Percentiles rank a stretch among this genome's conserved stretches.
Conservation (phyloP, 2,113 vertebrate species). For the Hippolais icterina region DNA sequence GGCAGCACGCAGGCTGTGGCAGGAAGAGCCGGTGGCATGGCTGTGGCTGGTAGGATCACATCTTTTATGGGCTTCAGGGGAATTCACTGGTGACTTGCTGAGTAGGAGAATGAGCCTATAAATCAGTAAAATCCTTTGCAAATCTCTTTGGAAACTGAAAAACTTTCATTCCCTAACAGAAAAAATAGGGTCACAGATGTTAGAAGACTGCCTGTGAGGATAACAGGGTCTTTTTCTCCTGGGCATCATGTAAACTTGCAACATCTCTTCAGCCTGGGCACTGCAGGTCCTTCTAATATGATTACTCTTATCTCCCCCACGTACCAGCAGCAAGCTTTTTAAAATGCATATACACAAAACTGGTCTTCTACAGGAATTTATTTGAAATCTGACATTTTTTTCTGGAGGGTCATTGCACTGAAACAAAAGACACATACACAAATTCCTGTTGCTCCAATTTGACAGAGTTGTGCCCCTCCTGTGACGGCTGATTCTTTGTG, state of each 20-base stretch:
- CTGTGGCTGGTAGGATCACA: not conserved
- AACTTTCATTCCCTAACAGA: not conserved
- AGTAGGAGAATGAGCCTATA: not conserved
- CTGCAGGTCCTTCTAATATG: not conserved
- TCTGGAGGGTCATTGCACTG: not conserved
- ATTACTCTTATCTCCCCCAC: not conserved
- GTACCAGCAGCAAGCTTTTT: not conserved
- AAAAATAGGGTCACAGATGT: not conserved
- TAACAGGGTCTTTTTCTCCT: not conserved
- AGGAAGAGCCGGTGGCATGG: not conserved
- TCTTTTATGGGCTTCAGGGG: not conserved
- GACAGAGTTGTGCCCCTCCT: not conserved
- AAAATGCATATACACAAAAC: not conserved
- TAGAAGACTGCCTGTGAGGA: not conserved
- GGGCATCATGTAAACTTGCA: not conserved
- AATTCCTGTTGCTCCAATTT: not conserved
- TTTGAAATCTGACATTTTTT: not conserved
- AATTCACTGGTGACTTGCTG: not conserved
- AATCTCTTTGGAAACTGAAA: not conserved
- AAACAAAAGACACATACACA: not conserved
- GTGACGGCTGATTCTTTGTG: not conserved
- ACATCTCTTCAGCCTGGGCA: not conserved
- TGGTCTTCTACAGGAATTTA: not conserved
- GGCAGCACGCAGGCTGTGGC: fast-evolving
- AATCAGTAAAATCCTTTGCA: not conserved